These are phyloP conservation scores for Riparia riparia DNA, from an alignment of 2,113 vertebrate species.

Conservation along the genomic window DNA sequence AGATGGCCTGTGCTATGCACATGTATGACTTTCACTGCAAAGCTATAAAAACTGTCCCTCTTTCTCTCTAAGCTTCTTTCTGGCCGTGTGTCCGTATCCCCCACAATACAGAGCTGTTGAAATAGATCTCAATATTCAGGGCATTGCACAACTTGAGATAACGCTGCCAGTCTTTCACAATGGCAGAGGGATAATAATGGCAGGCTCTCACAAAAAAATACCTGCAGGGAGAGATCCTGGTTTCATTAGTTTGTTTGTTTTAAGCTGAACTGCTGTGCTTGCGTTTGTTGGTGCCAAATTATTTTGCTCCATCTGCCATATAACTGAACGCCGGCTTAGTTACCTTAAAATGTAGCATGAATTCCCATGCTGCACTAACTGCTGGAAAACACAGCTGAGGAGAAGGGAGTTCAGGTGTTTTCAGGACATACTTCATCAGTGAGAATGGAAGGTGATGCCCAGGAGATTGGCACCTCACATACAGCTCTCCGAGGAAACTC, in stretches of 20 bases:
- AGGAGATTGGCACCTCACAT: background rate
- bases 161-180: background rate
- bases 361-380: background rate
- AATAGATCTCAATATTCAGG: background rate
- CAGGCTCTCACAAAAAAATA: slow-evolving; percentile 15
- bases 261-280: background rate
- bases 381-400: background rate
- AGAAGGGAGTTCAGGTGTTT: background rate
- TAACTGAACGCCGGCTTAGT: background rate
- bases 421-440: background rate
- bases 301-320: background rate
- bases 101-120: background rate
- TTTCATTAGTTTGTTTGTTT: background rate
- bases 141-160: slow-evolving; percentile 3
- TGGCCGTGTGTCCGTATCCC: background rate
- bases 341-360: background rate
- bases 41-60: background rate
- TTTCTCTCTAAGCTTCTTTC: background rate
- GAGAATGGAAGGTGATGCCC: background rate
- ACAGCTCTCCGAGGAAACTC: background rate
- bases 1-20: background rate
- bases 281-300: background rate
- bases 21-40: background rate
- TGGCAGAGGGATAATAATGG: background rate
- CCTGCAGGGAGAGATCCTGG: background rate